A percentile compares a stretch with the other conserved stretches of the same genome.
Evolutionary conservation across 2,113 vertebrate species (phyloP).

Genomic region (Drymodes brunneopygia): DNA sequence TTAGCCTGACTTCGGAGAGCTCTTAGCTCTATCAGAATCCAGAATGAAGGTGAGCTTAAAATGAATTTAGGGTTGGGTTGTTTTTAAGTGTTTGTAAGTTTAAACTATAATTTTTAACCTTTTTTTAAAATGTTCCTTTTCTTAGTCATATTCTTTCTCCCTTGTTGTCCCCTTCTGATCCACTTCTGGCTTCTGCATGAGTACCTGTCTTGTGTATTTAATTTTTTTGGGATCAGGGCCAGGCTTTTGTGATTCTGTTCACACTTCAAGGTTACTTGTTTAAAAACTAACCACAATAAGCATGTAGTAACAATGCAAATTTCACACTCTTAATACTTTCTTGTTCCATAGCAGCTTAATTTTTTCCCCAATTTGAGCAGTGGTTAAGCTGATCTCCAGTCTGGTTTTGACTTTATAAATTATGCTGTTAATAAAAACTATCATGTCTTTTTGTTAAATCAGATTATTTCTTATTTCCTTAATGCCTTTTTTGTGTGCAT

Average conservation of each 20-base stretch:
- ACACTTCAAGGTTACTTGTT: neutral
- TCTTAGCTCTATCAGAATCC: neutral
- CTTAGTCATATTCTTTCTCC: neutral
- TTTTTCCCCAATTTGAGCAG: neutral
- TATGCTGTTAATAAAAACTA: neutral
- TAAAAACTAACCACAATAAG: neutral
- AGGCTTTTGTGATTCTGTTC: neutral
- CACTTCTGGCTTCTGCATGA: neutral
- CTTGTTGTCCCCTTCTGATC: neutral
- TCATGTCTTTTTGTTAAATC: neutral
- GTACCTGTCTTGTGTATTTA: fast-evolving
- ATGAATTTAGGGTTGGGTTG: neutral
- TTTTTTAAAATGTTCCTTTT: neutral
- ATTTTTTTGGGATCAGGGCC: neutral
- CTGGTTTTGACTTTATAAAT: neutral
- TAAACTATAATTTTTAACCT: neutral
- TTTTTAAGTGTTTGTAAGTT: neutral
- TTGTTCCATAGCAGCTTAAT: neutral
- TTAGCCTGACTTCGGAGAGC: conserved; percentile 5
- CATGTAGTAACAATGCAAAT: neutral
- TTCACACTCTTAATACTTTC: neutral
- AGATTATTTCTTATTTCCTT: neutral
- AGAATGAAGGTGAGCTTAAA: conserved; percentile 77
- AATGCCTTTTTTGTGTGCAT: neutral
- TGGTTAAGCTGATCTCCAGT: neutral